Conservation (phyloP, 2,888 invertebrate genomes). For the Pachliopta kotzebuea region DNA sequence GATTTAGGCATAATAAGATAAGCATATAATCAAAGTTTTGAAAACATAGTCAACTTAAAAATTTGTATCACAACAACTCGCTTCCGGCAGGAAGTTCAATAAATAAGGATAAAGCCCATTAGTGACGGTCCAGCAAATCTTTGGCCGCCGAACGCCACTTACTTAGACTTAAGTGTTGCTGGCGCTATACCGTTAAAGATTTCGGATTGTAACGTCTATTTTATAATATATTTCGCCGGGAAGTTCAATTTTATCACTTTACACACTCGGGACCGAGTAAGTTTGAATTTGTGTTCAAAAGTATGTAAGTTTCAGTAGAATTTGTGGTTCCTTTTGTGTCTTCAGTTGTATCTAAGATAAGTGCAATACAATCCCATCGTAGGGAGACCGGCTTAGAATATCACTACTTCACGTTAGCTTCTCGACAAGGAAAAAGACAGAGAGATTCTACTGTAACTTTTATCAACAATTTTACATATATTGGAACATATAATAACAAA, state of each 20-base stretch:
- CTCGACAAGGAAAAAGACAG: too few species aligned
- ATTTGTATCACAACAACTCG: slow-evolving; percentile 57
- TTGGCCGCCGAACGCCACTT: slow-evolving; percentile 77
- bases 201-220: slow-evolving; percentile 71
- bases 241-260: slow-evolving; percentile 22
- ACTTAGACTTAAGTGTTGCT: slow-evolving; percentile 78
- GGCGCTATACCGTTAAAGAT: slow-evolving; percentile 74
- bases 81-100: slow-evolving; percentile 64
- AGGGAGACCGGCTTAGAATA: too few species aligned
- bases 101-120: slow-evolving; percentile 80
- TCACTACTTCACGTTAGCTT: too few species aligned
- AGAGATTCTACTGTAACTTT: too few species aligned
- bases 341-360: too few species aligned
- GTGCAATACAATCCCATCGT: neutral
- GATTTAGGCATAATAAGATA: neutral
- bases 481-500: too few species aligned
- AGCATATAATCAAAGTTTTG: neutral
- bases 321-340: too few species aligned
- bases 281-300: neutral
- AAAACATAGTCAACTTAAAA: slow-evolving; percentile 48
- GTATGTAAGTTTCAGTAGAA: neutral
- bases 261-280: slow-evolving; percentile 26
- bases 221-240: slow-evolving; percentile 53
- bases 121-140: slow-evolving; percentile 80
- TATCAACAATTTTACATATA: too few species aligned